Percentiles rank a stretch among this genome's conserved stretches.
These are phyloP conservation scores for Drosophila bocqueti DNA, from an alignment of 1,140 invertebrate genomes.

Conservation along the genomic window DNA sequence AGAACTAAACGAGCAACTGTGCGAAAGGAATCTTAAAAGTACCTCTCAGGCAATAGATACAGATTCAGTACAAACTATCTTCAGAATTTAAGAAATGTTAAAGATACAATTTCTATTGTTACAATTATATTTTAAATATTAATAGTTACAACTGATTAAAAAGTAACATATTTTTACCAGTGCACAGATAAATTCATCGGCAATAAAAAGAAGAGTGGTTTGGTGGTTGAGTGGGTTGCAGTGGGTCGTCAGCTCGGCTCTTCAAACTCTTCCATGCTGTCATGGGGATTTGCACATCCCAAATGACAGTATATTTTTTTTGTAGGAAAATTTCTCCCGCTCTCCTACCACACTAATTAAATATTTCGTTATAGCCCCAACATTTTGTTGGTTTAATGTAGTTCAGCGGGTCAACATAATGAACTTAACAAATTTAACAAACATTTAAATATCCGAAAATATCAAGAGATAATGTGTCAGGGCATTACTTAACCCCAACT, in stretches of 20 bases:
- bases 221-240: conserved; percentile 40
- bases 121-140: background rate
- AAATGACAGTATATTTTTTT: conserved; percentile 19
- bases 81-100: background rate
- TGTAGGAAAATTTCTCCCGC: conserved; percentile 24
- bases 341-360: conserved; percentile 32
- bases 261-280: conserved; percentile 14
- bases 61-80: background rate
- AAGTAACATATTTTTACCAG: background rate
- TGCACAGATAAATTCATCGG: conserved; percentile 9
- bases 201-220: conserved; percentile 38
- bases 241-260: conserved; percentile 7
- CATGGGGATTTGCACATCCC: conserved; percentile 34
- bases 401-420: conserved; percentile 46
- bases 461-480: conserved; percentile 1
- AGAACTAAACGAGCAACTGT: background rate
- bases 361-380: conserved; percentile 16
- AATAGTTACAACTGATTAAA: background rate
- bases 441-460: conserved; percentile 12
- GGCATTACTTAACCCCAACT: conserved; percentile 11
- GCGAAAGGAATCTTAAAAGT: background rate
- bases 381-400: conserved; percentile 25
- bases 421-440: conserved; percentile 18
- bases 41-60: background rate
- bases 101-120: background rate